Evolutionary conservation across 2,113 vertebrate species (phyloP).

Genomic region (Pterocles burchelli): DNA sequence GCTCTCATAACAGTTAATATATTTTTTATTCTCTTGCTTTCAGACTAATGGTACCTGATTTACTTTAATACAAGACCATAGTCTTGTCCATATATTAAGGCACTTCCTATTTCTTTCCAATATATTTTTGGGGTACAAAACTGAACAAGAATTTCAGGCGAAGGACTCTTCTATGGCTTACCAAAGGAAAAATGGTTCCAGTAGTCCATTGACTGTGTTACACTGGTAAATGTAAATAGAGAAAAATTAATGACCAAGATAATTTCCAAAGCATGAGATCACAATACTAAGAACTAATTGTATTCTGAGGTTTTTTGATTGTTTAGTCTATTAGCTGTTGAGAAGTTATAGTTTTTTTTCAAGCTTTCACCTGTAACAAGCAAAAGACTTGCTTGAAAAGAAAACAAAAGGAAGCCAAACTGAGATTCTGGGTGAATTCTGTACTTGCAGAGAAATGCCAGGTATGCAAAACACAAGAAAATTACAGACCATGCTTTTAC

Average conservation of each 20-base stretch:
- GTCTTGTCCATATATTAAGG: neutral
- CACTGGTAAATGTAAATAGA: neutral
- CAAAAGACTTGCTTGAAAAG: neutral
- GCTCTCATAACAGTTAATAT: neutral
- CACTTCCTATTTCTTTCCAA: neutral
- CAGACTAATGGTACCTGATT: neutral
- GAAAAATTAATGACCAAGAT: neutral
- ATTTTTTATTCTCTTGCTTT: neutral
- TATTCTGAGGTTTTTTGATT: neutral
- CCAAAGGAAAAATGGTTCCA: neutral
- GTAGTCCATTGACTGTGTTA: neutral
- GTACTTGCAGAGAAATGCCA: neutral
- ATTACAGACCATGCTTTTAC: neutral
- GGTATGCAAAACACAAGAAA: neutral
- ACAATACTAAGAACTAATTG: neutral
- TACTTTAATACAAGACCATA: neutral
- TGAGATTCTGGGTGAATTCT: neutral
- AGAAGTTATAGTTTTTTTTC: neutral
- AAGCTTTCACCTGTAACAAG: neutral
- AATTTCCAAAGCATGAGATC: neutral
- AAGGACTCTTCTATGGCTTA: neutral
- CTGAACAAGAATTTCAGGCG: neutral
- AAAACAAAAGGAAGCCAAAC: neutral
- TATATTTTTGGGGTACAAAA: neutral
- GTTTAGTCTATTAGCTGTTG: neutral